Percentiles rank a stretch among this genome's conserved stretches.
Conservation (phyloP, 2,113 vertebrate species). For the Sylvia atricapilla region DNA sequence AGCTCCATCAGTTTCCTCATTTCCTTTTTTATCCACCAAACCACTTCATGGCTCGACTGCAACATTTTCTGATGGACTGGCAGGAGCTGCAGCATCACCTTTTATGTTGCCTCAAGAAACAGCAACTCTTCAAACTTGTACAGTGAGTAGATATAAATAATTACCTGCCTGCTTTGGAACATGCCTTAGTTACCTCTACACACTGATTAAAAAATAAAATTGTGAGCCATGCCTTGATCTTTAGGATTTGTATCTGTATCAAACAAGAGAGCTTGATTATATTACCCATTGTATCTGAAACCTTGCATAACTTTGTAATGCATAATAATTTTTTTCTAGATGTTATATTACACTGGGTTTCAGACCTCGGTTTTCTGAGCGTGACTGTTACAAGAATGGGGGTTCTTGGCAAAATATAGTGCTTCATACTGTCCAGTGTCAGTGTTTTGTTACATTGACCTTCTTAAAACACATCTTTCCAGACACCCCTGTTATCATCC, state of each 20-base stretch:
- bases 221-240: neutral
- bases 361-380: neutral
- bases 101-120: constrained; percentile 10
- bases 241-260: neutral
- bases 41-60: constrained; percentile 13
- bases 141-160: constrained; percentile 63
- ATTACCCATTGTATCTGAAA: neutral
- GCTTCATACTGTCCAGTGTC: neutral
- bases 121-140: constrained; percentile 46
- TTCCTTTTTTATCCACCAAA: constrained; percentile 5
- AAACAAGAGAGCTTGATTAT: neutral
- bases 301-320: neutral
- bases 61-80: neutral
- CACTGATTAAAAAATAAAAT: neutral
- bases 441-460: rapidly evolving
- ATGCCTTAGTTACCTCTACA: neutral
- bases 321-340: neutral
- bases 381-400: neutral
- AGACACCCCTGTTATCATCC: neutral
- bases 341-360: neutral
- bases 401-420: neutral
- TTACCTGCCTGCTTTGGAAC: neutral
- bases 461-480: neutral
- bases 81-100: neutral
- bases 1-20: neutral